Percentiles rank a stretch among this genome's conserved stretches.
Conservation (phyloP, 2,888 invertebrate genomes). For the Osmoderma eremita region DNA sequence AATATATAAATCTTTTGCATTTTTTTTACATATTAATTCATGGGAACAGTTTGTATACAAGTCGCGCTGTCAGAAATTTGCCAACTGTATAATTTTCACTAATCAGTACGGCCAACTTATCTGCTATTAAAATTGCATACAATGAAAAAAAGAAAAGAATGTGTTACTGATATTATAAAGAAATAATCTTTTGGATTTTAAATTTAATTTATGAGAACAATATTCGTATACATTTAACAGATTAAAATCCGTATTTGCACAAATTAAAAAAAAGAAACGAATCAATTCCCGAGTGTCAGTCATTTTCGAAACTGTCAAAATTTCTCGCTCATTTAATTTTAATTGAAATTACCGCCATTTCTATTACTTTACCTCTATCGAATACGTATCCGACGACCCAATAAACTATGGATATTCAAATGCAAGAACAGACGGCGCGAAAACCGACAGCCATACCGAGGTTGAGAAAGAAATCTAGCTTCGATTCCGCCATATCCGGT, state of each 20-base stretch:
- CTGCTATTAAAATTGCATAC: too few relatives aligned
- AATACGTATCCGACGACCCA: background rate
- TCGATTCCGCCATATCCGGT: slow-evolving; percentile 15
- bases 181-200: too few relatives aligned
- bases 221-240: too few relatives aligned
- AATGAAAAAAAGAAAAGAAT: too few relatives aligned
- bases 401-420: slow-evolving; percentile 1
- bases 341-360: background rate
- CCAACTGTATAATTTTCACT: too few relatives aligned
- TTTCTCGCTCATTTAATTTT: slow-evolving; percentile 15
- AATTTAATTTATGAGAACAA: background rate
- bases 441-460: slow-evolving; percentile 33
- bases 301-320: slow-evolving; percentile 37
- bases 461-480: slow-evolving; percentile 17
- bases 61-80: too few relatives aligned
- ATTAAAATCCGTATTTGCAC: background rate
- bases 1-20: too few relatives aligned
- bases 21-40: too few relatives aligned
- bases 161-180: too few relatives aligned
- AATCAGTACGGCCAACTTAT: too few relatives aligned
- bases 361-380: background rate
- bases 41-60: too few relatives aligned
- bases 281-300: background rate
- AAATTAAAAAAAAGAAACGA: background rate
- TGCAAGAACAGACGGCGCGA: background rate